phyloP scores from a whole-genome alignment of 2,888 invertebrate genomes.

The Malthinus seriepunctatus region DNA sequence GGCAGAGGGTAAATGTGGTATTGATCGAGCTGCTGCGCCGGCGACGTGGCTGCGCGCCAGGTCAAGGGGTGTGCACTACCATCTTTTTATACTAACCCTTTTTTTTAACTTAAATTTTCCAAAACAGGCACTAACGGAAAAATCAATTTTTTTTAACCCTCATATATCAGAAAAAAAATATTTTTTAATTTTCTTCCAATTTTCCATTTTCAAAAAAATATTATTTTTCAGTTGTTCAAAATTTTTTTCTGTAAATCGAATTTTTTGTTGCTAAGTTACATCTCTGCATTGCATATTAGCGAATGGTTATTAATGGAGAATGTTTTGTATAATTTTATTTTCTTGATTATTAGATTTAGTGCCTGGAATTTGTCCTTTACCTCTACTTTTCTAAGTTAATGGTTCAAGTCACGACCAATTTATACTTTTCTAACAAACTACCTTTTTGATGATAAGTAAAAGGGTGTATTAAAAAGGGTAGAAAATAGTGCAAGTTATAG shows the following conservation, averaged over 20 bases:
- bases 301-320: neutral
- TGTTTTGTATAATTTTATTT: too few relatives aligned
- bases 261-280: neutral
- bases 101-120: conserved; percentile 17
- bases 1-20: conserved; percentile 41
- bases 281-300: neutral
- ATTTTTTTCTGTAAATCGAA: neutral
- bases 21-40: conserved; percentile 40
- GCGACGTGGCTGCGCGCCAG: conserved; percentile 41
- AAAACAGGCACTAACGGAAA: conserved; percentile 8
- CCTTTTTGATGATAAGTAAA: too few relatives aligned
- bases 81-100: conserved; percentile 26
- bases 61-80: conserved; percentile 38
- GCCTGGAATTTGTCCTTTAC: too few relatives aligned
- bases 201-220: too few relatives aligned
- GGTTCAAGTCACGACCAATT: too few relatives aligned
- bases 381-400: too few relatives aligned
- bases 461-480: too few relatives aligned
- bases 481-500: too few relatives aligned
- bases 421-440: too few relatives aligned
- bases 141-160: neutral
- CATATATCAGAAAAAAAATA: too few relatives aligned
- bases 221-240: neutral
- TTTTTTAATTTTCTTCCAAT: too few relatives aligned
- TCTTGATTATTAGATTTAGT: too few relatives aligned